Conservation (phyloP, 2,113 vertebrate genomes). For the Cyanistes caeruleus region DNA sequence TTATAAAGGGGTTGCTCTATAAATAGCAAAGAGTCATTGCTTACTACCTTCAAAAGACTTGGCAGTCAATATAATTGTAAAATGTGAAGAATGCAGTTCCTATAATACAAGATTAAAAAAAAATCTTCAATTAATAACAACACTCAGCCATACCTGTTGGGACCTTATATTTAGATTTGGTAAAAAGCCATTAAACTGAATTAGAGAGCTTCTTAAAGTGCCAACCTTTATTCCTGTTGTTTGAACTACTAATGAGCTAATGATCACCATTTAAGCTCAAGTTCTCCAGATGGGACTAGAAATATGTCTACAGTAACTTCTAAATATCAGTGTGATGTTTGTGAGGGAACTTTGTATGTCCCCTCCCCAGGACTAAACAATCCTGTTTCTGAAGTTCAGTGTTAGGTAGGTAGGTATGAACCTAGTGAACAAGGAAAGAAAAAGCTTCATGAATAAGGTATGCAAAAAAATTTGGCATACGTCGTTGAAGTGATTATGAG, state of each 20-base stretch:
- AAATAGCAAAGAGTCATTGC: background rate
- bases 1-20: background rate
- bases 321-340: background rate
- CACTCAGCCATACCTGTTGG: background rate
- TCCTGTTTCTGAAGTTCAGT: background rate
- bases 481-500: slow-evolving; percentile 52
- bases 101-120: background rate
- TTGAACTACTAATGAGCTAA: slow-evolving; percentile 30
- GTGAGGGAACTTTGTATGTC: background rate
- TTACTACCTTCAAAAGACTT: background rate
- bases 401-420: background rate
- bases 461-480: slow-evolving; percentile 39
- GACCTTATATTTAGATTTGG: slow-evolving; percentile 36
- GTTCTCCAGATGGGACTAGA: background rate
- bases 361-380: background rate
- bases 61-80: slow-evolving; percentile 26
- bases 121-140: slow-evolving; percentile 42
- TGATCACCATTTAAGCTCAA: background rate
- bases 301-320: background rate
- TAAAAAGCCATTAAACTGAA: slow-evolving; percentile 35
- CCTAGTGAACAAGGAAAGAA: background rate
- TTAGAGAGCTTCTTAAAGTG: slow-evolving; percentile 31
- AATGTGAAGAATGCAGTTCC: slow-evolving; percentile 34
- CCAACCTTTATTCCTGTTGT: slow-evolving; percentile 12
- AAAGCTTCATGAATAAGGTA: background rate